These are phyloP conservation scores for Scelioninae gen. 1 DNA, from an alignment of 2,888 invertebrate species.

Conservation along the genomic window DNA sequence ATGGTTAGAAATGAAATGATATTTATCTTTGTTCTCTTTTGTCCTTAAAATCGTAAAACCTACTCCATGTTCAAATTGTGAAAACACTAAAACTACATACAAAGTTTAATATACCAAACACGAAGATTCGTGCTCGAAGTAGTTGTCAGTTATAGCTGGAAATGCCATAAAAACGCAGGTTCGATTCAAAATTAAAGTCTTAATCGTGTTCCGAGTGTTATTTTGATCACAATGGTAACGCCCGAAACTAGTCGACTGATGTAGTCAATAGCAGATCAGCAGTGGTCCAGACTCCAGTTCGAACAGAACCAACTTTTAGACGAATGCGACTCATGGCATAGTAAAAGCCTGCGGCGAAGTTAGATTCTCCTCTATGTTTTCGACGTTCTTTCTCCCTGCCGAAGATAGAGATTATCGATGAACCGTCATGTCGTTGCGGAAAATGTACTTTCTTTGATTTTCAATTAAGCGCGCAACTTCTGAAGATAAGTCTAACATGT, in stretches of 20 bases:
- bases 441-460: constrained; percentile 66
- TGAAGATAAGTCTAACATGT: constrained; percentile 52
- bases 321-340: constrained; percentile 60
- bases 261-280: constrained; percentile 74
- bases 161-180: constrained; percentile 34
- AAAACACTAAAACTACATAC: not conserved
- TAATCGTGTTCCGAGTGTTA: constrained; percentile 58
- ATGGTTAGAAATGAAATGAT: not conserved
- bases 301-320: constrained; percentile 71
- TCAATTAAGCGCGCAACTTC: constrained; percentile 62
- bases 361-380: constrained; percentile 61
- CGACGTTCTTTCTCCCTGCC: constrained; percentile 67
- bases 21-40: not conserved
- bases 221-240: constrained; percentile 78
- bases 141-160: not conserved
- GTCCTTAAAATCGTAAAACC: not conserved
- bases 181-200: constrained; percentile 44
- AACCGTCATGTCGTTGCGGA: constrained; percentile 66
- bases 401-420: constrained; percentile 70
- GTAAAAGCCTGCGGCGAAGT: constrained; percentile 65
- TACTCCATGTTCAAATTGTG: not conserved
- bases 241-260: constrained; percentile 79
- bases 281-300: constrained; percentile 62
- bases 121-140: not conserved
- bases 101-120: constrained; percentile 12